A percentile compares a stretch with the other conserved stretches of the same genome.
These are phyloP conservation scores for Drosophila cracens DNA, from an alignment of 2,888 invertebrate genomes.

Conservation along the genomic window DNA sequence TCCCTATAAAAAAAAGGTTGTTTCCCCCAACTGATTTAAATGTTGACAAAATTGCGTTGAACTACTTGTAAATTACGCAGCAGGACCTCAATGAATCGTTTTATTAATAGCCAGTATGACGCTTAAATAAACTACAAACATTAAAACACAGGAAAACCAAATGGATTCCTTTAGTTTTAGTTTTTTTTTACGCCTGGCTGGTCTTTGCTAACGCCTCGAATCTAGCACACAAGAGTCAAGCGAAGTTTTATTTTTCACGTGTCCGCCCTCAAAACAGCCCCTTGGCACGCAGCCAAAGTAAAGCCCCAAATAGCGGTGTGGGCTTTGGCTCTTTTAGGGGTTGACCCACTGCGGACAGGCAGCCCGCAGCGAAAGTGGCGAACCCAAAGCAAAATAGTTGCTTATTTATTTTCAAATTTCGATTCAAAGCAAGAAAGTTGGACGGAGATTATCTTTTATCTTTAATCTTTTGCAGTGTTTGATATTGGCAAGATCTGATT, in stretches of 20 bases:
- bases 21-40: background rate
- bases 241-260: constrained; percentile 55
- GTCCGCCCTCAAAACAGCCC: constrained; percentile 52
- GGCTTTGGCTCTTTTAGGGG: constrained; percentile 26
- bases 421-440: constrained; percentile 6
- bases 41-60: constrained; percentile 9
- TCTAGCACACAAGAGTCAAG: constrained; percentile 58
- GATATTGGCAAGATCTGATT: background rate
- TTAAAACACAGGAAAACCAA: constrained; percentile 29
- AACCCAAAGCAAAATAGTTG: background rate
- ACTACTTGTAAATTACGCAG: constrained; percentile 12
- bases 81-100: constrained; percentile 19
- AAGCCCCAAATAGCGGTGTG: constrained; percentile 13
- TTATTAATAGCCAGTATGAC: constrained; percentile 29
- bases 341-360: constrained; percentile 51
- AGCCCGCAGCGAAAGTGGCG: constrained; percentile 26
- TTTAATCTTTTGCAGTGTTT: background rate
- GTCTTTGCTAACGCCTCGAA: constrained; percentile 30
- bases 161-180: constrained; percentile 20
- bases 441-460: background rate
- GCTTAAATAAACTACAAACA: constrained; percentile 11
- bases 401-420: constrained; percentile 28
- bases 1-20: background rate
- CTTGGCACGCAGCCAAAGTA: constrained; percentile 70
- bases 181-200: constrained; percentile 15